phyloP scores from a whole-genome alignment of 2,888 invertebrate species.

The Lepetodrilus schrolli region DNA sequence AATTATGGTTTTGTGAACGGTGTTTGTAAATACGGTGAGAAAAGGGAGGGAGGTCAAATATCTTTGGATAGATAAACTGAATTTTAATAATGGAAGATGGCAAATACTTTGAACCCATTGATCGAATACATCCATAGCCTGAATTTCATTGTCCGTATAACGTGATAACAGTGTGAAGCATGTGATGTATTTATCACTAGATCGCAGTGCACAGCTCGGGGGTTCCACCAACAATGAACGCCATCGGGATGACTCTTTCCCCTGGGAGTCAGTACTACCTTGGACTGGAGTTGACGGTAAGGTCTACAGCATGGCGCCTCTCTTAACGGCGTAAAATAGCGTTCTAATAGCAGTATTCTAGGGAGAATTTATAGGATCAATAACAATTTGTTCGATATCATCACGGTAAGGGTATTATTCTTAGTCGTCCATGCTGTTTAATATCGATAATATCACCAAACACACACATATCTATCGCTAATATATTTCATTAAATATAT shows the following conservation, averaged over 20 bases:
- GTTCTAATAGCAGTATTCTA: too few species aligned
- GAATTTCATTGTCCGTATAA: neutral
- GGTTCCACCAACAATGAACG: constrained; percentile 29
- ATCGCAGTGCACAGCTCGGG: constrained; percentile 27
- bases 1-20: too few species aligned
- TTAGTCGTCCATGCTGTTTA: neutral
- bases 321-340: too few species aligned
- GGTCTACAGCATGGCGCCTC: too few species aligned
- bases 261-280: constrained; percentile 30
- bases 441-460: neutral
- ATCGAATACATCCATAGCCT: neutral
- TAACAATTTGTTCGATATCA: too few species aligned
- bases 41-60: neutral
- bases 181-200: too few species aligned
- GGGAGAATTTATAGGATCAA: too few species aligned
- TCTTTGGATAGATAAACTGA: neutral
- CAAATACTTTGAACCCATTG: neutral
- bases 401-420: too few species aligned
- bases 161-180: neutral
- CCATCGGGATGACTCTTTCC: constrained; percentile 28
- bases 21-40: neutral
- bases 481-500: neutral
- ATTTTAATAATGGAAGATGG: neutral
- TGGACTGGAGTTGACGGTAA: constrained; percentile 18
- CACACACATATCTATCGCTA: neutral